phyloP scores from a whole-genome alignment of 2,888 invertebrate genomes.

The Chrysopilus asiliformis region DNA sequence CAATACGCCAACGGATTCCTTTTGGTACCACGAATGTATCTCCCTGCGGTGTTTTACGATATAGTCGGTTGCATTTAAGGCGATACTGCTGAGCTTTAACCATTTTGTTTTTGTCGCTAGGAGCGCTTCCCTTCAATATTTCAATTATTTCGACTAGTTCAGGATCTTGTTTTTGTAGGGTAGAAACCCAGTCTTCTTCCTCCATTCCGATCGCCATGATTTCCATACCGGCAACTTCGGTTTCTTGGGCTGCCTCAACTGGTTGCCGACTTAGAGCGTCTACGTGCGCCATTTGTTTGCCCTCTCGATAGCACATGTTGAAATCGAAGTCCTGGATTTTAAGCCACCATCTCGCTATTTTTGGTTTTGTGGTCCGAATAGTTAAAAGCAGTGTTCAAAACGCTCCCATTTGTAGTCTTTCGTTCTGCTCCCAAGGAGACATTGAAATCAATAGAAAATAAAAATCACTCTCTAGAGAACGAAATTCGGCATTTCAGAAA shows the following conservation, averaged over 20 bases:
- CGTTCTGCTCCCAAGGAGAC: no score
- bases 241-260: constrained; percentile 1
- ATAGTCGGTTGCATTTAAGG: constrained; percentile 6
- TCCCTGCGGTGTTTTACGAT: constrained; percentile 3
- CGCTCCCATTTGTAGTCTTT: no score
- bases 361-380: no score
- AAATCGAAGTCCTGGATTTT: background rate
- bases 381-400: no score
- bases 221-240: constrained; percentile 8
- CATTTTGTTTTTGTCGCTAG: no score
- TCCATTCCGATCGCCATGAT: constrained; percentile 5
- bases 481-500: no score
- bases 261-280: constrained; percentile 1
- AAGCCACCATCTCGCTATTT: constrained; percentile 5
- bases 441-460: no score
- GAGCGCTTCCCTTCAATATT: no score
- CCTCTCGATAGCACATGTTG: background rate
- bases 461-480: no score
- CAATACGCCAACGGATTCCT: background rate
- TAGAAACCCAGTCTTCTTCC: constrained; percentile 10
- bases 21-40: constrained; percentile 3
- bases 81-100: constrained; percentile 4
- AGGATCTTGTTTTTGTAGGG: constrained; percentile 8
- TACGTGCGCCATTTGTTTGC: background rate
- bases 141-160: constrained; percentile 3